A percentile compares a stretch with the other conserved stretches of the same genome.
phyloP scores from a whole-genome alignment of 1,140 invertebrate species.

The Papilio helenus region DNA sequence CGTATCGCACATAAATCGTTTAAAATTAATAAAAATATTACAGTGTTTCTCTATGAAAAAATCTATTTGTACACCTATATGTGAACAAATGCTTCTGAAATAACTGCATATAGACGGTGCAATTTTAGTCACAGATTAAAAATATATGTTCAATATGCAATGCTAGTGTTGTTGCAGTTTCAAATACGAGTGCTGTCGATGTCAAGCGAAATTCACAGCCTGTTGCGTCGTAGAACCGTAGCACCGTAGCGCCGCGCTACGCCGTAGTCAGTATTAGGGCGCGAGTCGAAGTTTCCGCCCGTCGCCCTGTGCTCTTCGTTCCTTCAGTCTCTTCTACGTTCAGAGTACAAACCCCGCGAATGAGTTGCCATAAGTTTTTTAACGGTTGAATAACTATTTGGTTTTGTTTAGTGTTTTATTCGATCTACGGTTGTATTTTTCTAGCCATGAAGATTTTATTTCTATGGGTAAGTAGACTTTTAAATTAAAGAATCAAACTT shows the following conservation, averaged over 20 bases:
- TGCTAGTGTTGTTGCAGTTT: slow-evolving; percentile 37
- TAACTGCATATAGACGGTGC: not conserved
- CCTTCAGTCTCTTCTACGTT: slow-evolving; percentile 13
- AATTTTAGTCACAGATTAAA: not conserved
- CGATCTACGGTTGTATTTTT: not conserved
- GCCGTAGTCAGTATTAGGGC: slow-evolving; percentile 56
- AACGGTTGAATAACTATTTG: slow-evolving; percentile 10
- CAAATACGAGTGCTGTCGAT: slow-evolving; percentile 27
- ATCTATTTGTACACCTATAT: too few relatives aligned
- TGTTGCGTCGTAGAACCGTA: slow-evolving; percentile 53
- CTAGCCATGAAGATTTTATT: slow-evolving; percentile 3
- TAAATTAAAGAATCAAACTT: not conserved
- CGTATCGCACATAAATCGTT: too few relatives aligned
- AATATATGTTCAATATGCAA: not conserved
- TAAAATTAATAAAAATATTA: too few relatives aligned
- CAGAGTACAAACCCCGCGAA: slow-evolving; percentile 25
- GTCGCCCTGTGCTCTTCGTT: slow-evolving; percentile 48
- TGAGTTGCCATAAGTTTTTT: slow-evolving; percentile 12
- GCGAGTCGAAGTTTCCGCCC: slow-evolving; percentile 53
- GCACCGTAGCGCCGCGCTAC: slow-evolving; percentile 51
- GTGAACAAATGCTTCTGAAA: too few relatives aligned
- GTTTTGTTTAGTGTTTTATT: slow-evolving; percentile 22
- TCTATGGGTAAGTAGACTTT: not conserved
- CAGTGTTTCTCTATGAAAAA: too few relatives aligned
- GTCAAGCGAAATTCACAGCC: slow-evolving; percentile 43